Evolutionary conservation across 2,888 invertebrate genomes (phyloP).

Genomic region (Malacosoma neustria): DNA sequence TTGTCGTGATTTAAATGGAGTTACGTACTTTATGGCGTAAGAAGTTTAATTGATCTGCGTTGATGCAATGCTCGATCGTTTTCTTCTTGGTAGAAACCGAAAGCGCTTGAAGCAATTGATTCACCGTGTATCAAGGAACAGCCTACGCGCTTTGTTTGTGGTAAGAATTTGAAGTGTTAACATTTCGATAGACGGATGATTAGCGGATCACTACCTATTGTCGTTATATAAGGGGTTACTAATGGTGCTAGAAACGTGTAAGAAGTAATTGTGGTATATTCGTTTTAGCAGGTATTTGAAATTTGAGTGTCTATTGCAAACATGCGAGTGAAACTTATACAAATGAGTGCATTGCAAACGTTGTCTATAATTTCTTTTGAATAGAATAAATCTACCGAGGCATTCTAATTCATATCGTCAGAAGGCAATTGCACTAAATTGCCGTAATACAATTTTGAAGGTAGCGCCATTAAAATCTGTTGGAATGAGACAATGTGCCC

Average conservation of each 20-base stretch:
- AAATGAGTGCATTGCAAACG: constrained; percentile 5
- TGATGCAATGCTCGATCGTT: constrained; percentile 54
- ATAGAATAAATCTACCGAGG: constrained; percentile 22
- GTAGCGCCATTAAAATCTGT: constrained; percentile 51
- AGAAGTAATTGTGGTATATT: constrained; percentile 47
- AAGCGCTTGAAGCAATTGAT: constrained; percentile 61
- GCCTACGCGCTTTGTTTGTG: constrained; percentile 51
- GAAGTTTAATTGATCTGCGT: constrained; percentile 64
- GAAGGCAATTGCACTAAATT: constrained; percentile 41
- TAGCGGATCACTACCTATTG: constrained; percentile 56
- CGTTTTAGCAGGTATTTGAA: constrained; percentile 58
- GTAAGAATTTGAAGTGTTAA: constrained; percentile 60
- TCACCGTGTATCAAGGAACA: constrained; percentile 52
- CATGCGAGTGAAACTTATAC: constrained; percentile 16
- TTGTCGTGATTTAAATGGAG: constrained; percentile 48
- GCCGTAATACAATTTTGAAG: constrained; percentile 51
- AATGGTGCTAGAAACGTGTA: constrained; percentile 40
- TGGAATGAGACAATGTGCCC: constrained; percentile 52
- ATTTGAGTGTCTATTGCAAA: constrained; percentile 35
- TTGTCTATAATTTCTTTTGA: constrained; percentile 8
- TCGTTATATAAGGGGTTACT: constrained; percentile 51
- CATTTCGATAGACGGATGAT: constrained; percentile 53
- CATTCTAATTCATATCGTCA: constrained; percentile 29
- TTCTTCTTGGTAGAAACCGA: constrained; percentile 53
- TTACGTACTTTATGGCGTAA: constrained; percentile 44